Base-by-base conservation (phyloP, 2,888 invertebrate genomes). In the Drosophila testacea region DNA sequence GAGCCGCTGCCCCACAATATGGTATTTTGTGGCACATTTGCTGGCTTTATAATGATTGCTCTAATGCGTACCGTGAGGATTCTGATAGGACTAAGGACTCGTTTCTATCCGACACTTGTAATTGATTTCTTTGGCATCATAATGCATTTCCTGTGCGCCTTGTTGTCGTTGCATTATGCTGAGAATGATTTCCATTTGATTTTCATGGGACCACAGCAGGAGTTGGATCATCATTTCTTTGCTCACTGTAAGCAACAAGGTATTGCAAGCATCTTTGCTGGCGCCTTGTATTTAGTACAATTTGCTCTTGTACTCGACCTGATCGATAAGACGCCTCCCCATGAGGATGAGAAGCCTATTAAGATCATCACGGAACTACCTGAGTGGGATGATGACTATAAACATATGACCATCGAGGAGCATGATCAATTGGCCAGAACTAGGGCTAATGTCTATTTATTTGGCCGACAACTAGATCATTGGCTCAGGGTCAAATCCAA, bases 151-250 rank as follows among this genome's bases (percentile, higher is more conserved):
- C 4, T 70, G 2, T 80, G 80, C 10, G 70, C 57, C 0, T 4
- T 67, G n/a, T 4, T 70, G 7, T 62, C 83, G 27, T 83, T 87
- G 84, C 66, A 77, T 50, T 78, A 81, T 55, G 88, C 83, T 0
- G 90, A 90, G 56, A 13, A 13, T 4, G 90, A 90, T 54, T 81
- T 79, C 27, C 90, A 90, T 67, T 56, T 90, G 56, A 69, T 77
- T 57, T 90, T 78, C 44, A 77, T 90, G 63, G 77, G 80, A 0
- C 73, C 73, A 5, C n/a, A 56, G 5, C 82, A 89, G 62, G 86
- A 85, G 47, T 6, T 63, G 13, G 34, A 67, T 0, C 83, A 83
- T 57, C 10, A 34, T 0, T 89, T 75, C 44, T 86, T 87, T 64
- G 22, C 2, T 0, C 57, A 59, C 4, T 86, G 77, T 36, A 88